Base-by-base conservation (phyloP, 2,888 invertebrate species). In the Keiferia lycopersicella region DNA sequence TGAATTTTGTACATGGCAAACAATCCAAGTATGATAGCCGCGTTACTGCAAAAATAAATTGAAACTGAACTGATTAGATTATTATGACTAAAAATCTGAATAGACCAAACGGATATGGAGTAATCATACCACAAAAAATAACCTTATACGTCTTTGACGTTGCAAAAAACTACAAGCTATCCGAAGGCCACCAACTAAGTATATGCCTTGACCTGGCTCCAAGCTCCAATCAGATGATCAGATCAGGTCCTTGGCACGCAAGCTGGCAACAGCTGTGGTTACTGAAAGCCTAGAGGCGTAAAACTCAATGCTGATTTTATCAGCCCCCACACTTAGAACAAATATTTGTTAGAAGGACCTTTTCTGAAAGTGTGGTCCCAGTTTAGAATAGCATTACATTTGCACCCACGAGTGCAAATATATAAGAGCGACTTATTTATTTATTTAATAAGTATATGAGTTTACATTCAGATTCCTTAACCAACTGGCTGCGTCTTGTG, bases 131-230 rank as follows among this genome's bases (percentile, higher is more conserved):
- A 41, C n/a, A 51, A 51, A 51, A 51, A 51, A 11, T 20, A 22
- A 51, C 51, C 16, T n/a, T 18, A 14, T 20, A 10, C 18, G 18
- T 51, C 20, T 20, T 48, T 18, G 48, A 0, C 26, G 14, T n/a
- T 26, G n/a, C 26, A 8, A 26, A 56, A 30, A 56, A 56, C 22
- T n/a, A n/a, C 30, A 60, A 48, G 59, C 63, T 60, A 56, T 62
- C 57, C 16, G 75, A 76, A 75, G 74, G 68, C 68, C 53, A 60
- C 67, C 66, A 72, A 69, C 68, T 69, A 64, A 18, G 51, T 30
- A 61, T 61, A 66, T 66, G 65, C 78, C 76, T 74, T 78, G 78
- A 77, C 77, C 78, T 57, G 67, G 62, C 60, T 34, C 65, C 65
- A 64, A 67, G 62, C 60, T 34, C 65, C 65, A 64, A 67, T 65